Base-by-base conservation (phyloP, 2,113 vertebrate species). In the Eudorcas thomsonii region DNA sequence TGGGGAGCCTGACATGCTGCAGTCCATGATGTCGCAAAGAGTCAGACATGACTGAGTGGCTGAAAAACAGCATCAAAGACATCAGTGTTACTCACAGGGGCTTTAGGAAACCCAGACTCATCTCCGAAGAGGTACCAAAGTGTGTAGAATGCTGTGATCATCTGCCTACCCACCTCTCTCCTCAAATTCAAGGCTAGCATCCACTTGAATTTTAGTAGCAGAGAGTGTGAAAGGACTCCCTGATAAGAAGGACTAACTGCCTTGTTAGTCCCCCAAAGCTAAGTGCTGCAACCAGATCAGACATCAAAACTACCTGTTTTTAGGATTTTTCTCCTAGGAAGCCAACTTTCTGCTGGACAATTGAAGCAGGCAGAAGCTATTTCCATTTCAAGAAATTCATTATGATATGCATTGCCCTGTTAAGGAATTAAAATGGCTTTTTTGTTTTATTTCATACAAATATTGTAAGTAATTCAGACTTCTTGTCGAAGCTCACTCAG, bases 401-500 rank as follows among this genome's bases (percentile, higher is more conserved):
- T 89, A 21, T 48, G 78, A 84, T 77, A 33, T 62, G 17, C 80
- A 36, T 90, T 87, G n/a, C 54, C 11, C 52, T 93, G n/a, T 89
- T 94, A 87, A 89, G 12, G 36, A 85, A 39, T 62, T 74, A 83
- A 74, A 1, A 15, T 23, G 48, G 4, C 33, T 10, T 54, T 55
- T 87, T 59, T 77, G 25, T 81, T 77, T 92, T 67, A 78, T 78
- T 91, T 17, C 36, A 52, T 90, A 16, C 86, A 92, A 52, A 23
- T 62, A 88, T 26, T 74, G 0, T 33, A 36, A 78, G 43, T 45
- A 54, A 60, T 88, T 95, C 17, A 87, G 62, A 0, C 0, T 12
- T 95, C 30, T 93, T 45, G n/a, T 15, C 88, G 96, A 97, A 84
- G 62, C 39, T 93, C 60, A 82, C 33, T 74, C 50, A 77, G 94